Conservation (phyloP, 2,797 vertebrate species). For the Dicrostonyx torquatus region DNA sequence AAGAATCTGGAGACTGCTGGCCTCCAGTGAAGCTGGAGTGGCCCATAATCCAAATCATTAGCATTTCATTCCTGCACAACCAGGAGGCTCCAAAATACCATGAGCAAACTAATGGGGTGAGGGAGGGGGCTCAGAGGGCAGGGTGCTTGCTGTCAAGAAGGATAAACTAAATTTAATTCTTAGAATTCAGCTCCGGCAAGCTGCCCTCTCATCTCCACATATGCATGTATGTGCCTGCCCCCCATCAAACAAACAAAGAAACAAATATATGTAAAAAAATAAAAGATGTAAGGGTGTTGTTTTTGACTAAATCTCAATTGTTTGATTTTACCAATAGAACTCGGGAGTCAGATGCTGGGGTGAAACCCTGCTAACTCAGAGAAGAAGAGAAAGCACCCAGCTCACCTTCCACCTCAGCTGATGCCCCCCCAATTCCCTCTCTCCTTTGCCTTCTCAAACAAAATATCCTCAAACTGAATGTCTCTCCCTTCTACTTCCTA, state of each 20-base stretch:
- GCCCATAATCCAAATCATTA: neutral
- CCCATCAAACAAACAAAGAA: neutral
- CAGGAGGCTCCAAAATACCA: neutral
- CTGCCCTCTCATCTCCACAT: neutral
- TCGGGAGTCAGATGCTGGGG: neutral
- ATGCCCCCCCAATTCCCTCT: neutral
- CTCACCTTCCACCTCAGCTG: neutral
- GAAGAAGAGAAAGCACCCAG: neutral
- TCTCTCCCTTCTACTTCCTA: neutral
- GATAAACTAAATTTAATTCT: neutral
- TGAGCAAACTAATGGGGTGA: neutral
- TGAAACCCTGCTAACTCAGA: neutral
- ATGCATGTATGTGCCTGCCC: neutral
- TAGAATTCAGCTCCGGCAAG: neutral
- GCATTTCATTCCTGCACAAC: no score
- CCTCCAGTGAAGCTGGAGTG: neutral
- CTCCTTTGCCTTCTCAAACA: neutral
- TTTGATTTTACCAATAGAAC: neutral
- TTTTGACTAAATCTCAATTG: neutral
- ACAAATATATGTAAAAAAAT: neutral
- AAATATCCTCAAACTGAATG: neutral
- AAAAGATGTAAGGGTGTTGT: neutral
- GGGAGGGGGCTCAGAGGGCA: neutral
- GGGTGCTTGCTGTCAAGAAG: neutral
- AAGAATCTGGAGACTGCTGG: no score